Base-by-base conservation (phyloP, 2,113 vertebrate genomes). In the Choloepus hoffmanni region DNA sequence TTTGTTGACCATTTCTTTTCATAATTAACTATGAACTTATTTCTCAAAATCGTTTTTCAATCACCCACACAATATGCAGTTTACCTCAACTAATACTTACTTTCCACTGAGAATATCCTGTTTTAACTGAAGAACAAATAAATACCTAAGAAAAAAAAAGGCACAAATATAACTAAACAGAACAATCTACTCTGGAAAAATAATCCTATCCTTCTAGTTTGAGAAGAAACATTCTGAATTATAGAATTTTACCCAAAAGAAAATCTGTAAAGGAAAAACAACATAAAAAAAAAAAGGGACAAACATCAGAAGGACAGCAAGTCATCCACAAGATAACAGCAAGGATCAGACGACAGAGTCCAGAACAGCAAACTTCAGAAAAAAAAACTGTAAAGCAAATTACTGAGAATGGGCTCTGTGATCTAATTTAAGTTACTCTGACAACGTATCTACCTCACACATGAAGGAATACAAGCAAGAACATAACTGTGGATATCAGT, bases 31-130 rank as follows among this genome's bases (percentile, higher is more conserved):
- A 68, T 45, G 13, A 92, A 79, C 12, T 92, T 92, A 82, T 48
- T 95, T 95, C 81, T 85, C 18, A 72, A 82, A 93, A 78, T 83
- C 3, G 92, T n/a, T 78, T 90, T 95, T 88, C 48, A 92, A 81
- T 30, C 92, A 94, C 30, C 68, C 24, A 77, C 79, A 90, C 85
- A 89, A 97, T 50, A n/a, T 67, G 30, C 33, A 88, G 23, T 84
- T 67, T 90, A 94, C 40, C 43, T 4, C 79, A 87, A 93, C 53
- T 55, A 92, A 85, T 55, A 99, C 99, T 99, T 98, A 99, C 99
- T 99, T 99, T 97, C 99, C 99, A 98, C 99, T 99, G 96, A 99
- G 99, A 98, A 99, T 98, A 98, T 99, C 99, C 98, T 99, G 99
- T 97, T 99, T 99, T 94, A 99, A 98, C 92, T 99, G 99, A 96